phyloP scores from a whole-genome alignment of 2,113 vertebrate genomes.

The Vicugna pacos region DNA sequence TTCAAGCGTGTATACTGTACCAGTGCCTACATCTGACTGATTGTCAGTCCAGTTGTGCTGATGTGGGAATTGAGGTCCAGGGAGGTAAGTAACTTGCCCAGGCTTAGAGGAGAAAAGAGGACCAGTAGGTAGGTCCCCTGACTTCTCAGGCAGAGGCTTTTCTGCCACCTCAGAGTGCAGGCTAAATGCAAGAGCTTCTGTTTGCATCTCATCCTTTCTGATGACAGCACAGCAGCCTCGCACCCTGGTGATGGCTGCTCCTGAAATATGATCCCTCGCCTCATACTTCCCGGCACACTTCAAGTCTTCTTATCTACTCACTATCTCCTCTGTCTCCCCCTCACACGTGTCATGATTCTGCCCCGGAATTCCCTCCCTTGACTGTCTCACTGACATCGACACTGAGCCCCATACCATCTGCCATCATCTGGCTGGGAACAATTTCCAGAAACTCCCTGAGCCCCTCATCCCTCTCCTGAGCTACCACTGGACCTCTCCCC shows the following conservation, averaged over 20 bases:
- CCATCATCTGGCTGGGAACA: background rate
- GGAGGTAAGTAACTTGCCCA: background rate
- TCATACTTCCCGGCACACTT: slow-evolving; percentile 7
- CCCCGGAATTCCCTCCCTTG: background rate
- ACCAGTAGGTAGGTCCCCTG: background rate
- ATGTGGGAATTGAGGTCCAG: background rate
- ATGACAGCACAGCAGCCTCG: background rate
- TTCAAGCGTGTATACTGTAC: background rate
- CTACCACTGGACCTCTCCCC: background rate
- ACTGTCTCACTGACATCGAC: background rate
- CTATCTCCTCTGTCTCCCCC: background rate
- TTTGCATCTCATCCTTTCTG: background rate
- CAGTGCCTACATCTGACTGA: background rate
- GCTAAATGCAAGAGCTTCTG: background rate
- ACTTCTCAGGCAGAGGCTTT: background rate
- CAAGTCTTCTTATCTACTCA: slow-evolving; percentile 32
- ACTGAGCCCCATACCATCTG: background rate
- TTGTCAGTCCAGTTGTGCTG: background rate
- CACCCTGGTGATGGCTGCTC: background rate
- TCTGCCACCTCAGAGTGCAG: background rate
- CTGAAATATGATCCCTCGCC: slow-evolving; percentile 10
- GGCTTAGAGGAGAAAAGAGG: background rate
- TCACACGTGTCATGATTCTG: background rate
- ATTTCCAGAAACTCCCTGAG: background rate
- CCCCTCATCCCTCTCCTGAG: background rate